Evolutionary conservation across 2,113 vertebrate genomes (phyloP).

Genomic region (Globicephala melas): DNA sequence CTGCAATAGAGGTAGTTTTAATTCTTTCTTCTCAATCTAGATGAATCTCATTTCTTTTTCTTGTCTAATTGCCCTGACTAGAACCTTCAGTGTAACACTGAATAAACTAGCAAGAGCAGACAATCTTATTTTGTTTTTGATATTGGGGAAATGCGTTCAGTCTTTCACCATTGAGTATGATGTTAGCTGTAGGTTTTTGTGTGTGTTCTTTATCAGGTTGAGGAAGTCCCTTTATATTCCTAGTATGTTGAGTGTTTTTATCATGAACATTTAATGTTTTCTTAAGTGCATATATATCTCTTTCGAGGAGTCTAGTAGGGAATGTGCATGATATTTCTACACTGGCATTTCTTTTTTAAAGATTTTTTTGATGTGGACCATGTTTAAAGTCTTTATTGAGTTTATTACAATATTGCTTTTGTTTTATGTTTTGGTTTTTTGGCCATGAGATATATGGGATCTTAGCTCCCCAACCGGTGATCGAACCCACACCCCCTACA

Average conservation of each 20-base stretch:
- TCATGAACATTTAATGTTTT: not conserved
- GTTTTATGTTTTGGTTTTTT: too few species aligned
- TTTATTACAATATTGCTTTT: too few species aligned
- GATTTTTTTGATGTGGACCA: too few species aligned
- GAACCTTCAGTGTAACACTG: not conserved
- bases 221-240: not conserved
- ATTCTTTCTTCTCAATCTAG: not conserved
- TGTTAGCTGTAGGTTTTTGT: not conserved
- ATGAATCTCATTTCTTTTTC: not conserved
- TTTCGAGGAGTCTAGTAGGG: not conserved
- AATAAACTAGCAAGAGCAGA: not conserved
- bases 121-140: not conserved
- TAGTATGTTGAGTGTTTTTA: not conserved
- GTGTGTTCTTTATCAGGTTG: not conserved
- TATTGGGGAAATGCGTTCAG: not conserved
- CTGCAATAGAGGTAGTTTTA: conserved; percentile 1
- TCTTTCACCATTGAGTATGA: not conserved
- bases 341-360: not conserved
- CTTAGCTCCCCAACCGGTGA: too few species aligned
- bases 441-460: too few species aligned
- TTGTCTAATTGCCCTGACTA: not conserved
- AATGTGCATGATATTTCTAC: not conserved
- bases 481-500: too few species aligned
- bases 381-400: too few species aligned
- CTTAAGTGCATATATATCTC: not conserved